Percentiles rank a stretch among this genome's conserved stretches.
These are phyloP conservation scores for Aricia agestis DNA, from an alignment of 1,140 invertebrate genomes.

Conservation along the genomic window DNA sequence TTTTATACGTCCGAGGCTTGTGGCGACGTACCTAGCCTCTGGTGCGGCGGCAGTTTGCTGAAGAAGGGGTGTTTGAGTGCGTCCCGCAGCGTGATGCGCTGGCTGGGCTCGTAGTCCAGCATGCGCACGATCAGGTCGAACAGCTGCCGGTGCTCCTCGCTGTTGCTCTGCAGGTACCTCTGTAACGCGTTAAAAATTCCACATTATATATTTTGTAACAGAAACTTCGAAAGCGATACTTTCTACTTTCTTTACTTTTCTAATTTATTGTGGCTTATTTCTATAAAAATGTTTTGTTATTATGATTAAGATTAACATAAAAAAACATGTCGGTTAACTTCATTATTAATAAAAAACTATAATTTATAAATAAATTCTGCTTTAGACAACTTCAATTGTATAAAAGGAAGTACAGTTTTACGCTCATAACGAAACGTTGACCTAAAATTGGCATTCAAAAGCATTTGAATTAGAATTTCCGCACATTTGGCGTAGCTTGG, in stretches of 20 bases:
- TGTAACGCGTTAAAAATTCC: constrained; percentile 69
- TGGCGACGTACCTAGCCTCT: constrained; percentile 77
- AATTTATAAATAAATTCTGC: too few species aligned
- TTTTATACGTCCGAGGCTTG: background rate
- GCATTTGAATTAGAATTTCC: background rate
- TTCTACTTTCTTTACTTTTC: too few species aligned
- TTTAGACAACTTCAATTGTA: background rate
- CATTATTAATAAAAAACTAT: too few species aligned
- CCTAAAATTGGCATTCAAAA: background rate
- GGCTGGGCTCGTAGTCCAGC: constrained; percentile 96
- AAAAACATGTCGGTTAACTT: too few species aligned
- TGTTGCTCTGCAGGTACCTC: constrained; percentile 93
- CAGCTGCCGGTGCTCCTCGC: constrained; percentile 93
- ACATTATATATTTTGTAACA: too few species aligned
- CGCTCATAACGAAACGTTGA: background rate
- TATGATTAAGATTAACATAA: too few species aligned
- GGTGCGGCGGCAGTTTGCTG: constrained; percentile 85
- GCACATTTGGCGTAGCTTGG: background rate
- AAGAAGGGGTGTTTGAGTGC: constrained; percentile 96
- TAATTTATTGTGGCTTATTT: too few species aligned
- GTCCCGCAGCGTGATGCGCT: constrained; percentile 92
- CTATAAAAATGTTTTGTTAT: too few species aligned
- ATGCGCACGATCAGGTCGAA: constrained; percentile 97
- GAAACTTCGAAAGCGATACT: too few species aligned
- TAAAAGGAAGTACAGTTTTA: background rate